Percentiles rank a stretch among this genome's conserved stretches.
Evolutionary conservation across 2,113 vertebrate genomes (phyloP).

Genomic region (Oceanites oceanicus): DNA sequence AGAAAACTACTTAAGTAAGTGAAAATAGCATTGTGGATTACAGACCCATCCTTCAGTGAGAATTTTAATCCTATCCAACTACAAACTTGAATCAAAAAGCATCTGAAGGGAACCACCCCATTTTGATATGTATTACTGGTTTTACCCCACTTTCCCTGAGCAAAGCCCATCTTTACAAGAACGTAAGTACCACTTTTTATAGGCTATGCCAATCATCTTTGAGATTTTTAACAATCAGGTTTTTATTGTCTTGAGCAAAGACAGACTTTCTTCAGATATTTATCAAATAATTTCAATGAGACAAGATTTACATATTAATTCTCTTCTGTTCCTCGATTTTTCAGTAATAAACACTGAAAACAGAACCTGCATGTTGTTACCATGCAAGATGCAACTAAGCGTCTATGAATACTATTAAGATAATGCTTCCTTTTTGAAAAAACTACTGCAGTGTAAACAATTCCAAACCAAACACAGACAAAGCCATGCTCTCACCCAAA

Average conservation of each 20-base stretch:
- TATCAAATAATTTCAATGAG: constrained; percentile 69
- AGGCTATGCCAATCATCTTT: constrained; percentile 42
- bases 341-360: not conserved
- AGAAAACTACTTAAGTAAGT: not conserved
- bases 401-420: constrained; percentile 47
- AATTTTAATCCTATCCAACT: not conserved
- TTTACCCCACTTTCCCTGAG: not conserved
- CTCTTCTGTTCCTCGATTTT: not conserved
- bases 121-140: not conserved
- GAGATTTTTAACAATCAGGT: constrained; percentile 43
- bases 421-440: not conserved
- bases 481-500: not conserved
- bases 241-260: constrained; percentile 71
- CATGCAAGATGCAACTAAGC: constrained; percentile 24
- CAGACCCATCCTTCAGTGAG: not conserved
- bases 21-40: not conserved
- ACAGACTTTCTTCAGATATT: constrained; percentile 64
- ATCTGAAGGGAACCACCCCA: not conserved
- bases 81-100: not conserved
- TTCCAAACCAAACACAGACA: not conserved
- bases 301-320: constrained; percentile 65
- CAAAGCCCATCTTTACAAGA: constrained; percentile 37
- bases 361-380: constrained; percentile 4
- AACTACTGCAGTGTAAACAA: not conserved
- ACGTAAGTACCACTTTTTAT: constrained; percentile 28